Conservation (phyloP, 2,888 invertebrate species). For the Masnerella sp. region DNA sequence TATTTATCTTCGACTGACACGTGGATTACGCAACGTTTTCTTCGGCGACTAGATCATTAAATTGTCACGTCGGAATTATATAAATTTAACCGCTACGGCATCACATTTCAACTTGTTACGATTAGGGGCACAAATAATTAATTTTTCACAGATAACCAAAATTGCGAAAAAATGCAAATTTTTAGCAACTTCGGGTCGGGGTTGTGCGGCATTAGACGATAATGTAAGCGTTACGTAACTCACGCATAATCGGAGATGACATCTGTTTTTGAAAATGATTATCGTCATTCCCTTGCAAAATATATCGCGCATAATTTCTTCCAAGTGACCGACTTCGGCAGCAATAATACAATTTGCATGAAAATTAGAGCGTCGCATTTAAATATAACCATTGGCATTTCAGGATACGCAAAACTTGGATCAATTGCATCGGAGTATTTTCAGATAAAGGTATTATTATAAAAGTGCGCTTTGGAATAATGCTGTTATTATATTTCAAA, state of each 20-base stretch:
- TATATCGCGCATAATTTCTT: conserved; percentile 21
- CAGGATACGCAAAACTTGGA: too few relatives aligned
- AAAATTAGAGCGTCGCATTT: conserved; percentile 17
- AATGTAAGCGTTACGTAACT: conserved; percentile 18
- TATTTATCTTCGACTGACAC: conserved; percentile 33
- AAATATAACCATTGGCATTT: conserved; percentile 16
- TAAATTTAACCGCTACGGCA: conserved; percentile 16
- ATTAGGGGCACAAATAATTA: conserved; percentile 17
- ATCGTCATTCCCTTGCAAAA: conserved; percentile 18
- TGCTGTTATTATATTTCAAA: too few relatives aligned
- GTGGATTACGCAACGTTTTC: conserved; percentile 14
- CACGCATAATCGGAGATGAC: conserved; percentile 13
- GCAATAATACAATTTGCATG: conserved; percentile 29
- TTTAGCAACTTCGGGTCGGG: background rate
- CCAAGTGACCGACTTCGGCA: conserved; percentile 24
- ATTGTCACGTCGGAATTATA: conserved; percentile 33
- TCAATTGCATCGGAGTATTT: too few relatives aligned
- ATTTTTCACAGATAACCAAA: too few relatives aligned
- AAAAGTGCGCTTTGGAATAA: too few relatives aligned
- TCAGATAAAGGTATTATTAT: too few relatives aligned
- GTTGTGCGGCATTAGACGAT: conserved; percentile 23
- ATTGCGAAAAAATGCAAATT: background rate
- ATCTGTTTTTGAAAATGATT: conserved; percentile 30
- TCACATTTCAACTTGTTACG: conserved; percentile 11
- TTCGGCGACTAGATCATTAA: conserved; percentile 28